A percentile compares a stretch with the other conserved stretches of the same genome.
Evolutionary conservation across 2,888 invertebrate species (phyloP).

Genomic region (Hirtodrosophila confusa): DNA sequence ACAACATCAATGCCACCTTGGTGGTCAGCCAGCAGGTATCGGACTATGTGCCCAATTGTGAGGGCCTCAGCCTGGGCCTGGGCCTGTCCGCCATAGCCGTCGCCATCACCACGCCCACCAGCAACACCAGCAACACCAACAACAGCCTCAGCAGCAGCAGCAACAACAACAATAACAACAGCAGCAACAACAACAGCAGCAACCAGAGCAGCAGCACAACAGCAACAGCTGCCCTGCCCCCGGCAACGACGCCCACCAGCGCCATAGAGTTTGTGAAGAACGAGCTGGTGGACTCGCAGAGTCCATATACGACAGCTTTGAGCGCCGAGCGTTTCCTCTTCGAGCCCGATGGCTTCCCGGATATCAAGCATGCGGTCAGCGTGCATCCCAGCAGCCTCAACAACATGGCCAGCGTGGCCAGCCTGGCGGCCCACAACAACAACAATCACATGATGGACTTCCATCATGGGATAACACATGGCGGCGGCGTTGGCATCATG

Average conservation of each 20-base stretch:
- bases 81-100: constrained; percentile 31
- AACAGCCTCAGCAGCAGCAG: constrained; percentile 21
- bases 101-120: constrained; percentile 46
- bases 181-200: constrained; percentile 25
- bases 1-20: constrained; percentile 39
- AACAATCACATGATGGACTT: constrained; percentile 73
- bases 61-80: constrained; percentile 52
- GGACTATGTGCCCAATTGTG: constrained; percentile 70
- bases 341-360: constrained; percentile 82
- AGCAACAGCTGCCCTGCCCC: constrained; percentile 17
- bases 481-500: constrained; percentile 62
- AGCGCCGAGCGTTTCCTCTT: constrained; percentile 84
- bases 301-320: constrained; percentile 83
- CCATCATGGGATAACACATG: constrained; percentile 53
- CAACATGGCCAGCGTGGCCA: constrained; percentile 65
- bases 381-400: constrained; percentile 74
- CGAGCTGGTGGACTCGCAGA: constrained; percentile 83
- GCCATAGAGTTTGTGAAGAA: constrained; percentile 83
- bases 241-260: constrained; percentile 72
- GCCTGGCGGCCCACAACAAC: constrained; percentile 56
- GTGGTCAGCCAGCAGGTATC: constrained; percentile 60
- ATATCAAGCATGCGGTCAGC: constrained; percentile 82
- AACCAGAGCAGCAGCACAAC: constrained; percentile 17
- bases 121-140: constrained; percentile 42
- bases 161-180: constrained; percentile 18